Percentiles rank a stretch among this genome's conserved stretches.
These are phyloP conservation scores for Heterocephalus glaber DNA, from an alignment of 2,113 vertebrate species.

Conservation along the genomic window DNA sequence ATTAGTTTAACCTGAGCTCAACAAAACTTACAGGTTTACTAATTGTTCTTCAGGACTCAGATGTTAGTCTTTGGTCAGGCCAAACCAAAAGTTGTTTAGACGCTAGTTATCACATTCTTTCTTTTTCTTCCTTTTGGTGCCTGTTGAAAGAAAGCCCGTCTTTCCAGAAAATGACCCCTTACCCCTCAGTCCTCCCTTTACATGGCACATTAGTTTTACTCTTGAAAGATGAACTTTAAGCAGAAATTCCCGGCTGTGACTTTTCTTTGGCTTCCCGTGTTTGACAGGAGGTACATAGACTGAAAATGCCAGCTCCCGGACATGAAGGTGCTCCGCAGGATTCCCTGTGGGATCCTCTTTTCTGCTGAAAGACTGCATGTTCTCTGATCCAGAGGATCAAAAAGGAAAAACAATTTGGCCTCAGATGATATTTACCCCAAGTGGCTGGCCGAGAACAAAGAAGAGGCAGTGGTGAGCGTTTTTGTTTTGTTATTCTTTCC, in stretches of 20 bases:
- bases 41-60: neutral
- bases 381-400: neutral
- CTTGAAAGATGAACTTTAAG: constrained; percentile 52
- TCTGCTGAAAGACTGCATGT: neutral
- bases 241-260: constrained; percentile 43
- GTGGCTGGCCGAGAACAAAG: neutral
- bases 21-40: neutral
- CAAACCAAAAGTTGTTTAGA: neutral
- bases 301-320: neutral
- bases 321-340: neutral
- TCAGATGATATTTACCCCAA: neutral
- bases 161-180: neutral
- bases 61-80: neutral
- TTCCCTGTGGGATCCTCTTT: neutral
- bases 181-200: neutral
- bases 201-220: constrained; percentile 27
- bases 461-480: neutral
- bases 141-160: neutral
- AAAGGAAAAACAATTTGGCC: constrained; percentile 32
- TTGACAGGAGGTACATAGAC: neutral
- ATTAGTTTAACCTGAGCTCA: constrained; percentile 7
- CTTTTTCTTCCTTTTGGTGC: neutral
- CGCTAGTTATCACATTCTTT: neutral
- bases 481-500: neutral
- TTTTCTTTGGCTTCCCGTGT: neutral